Percentiles rank a stretch among this genome's conserved stretches.
These are phyloP conservation scores for Temnothorax ravouxi DNA, from an alignment of 2,888 invertebrate genomes.

Conservation along the genomic window DNA sequence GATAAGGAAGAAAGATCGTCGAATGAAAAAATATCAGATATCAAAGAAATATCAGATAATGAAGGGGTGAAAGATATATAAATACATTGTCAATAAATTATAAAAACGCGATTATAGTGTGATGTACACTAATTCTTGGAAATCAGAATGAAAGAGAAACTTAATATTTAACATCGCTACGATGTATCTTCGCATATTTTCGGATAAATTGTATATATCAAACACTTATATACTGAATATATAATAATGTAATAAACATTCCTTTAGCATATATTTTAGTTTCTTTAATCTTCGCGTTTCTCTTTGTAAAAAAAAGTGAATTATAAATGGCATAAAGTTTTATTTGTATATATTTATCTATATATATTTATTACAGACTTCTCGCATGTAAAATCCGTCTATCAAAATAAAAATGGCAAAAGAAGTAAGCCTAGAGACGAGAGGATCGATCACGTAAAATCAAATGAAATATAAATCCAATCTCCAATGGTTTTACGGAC, in stretches of 20 bases:
- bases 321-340: slow-evolving; percentile 81
- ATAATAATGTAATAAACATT: not conserved
- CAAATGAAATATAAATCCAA: not conserved
- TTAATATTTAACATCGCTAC: no score
- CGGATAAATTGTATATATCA: not conserved
- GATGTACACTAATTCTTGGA: not conserved
- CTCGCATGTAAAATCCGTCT: slow-evolving; percentile 83
- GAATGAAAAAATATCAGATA: not conserved
- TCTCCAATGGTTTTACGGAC: not conserved
- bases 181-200: not conserved
- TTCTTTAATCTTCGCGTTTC: not conserved
- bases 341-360: slow-evolving; percentile 80
- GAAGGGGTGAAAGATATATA: not conserved
- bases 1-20: not conserved
- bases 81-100: not conserved
- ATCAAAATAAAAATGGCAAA: slow-evolving; percentile 84
- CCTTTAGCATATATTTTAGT: not conserved
- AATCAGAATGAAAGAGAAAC: not conserved
- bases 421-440: slow-evolving; percentile 79
- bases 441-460: slow-evolving; percentile 44
- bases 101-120: not conserved
- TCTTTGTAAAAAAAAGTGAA: slow-evolving; percentile 56
- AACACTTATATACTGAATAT: not conserved
- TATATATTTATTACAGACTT: slow-evolving; percentile 82
- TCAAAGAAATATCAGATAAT: not conserved